These are phyloP conservation scores for Linnaemya vulpina DNA, from an alignment of 2,888 invertebrate genomes.

Conservation along the genomic window DNA sequence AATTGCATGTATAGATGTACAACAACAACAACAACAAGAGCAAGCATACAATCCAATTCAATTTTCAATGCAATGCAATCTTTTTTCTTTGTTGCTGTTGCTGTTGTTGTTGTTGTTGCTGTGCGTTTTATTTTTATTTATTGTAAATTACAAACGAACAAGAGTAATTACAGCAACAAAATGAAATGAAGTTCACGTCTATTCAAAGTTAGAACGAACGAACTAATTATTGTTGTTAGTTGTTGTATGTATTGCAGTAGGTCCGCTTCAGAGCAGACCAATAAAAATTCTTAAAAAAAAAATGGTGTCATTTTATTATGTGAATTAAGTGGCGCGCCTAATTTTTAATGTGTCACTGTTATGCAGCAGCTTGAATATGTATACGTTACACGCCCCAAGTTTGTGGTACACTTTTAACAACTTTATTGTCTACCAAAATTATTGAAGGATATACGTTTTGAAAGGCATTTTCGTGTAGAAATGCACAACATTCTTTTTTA, in stretches of 20 bases:
- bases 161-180: not conserved
- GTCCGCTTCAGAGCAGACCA: constrained; percentile 42
- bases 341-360: too few relatives aligned
- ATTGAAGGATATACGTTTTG: too few relatives aligned
- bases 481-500: too few relatives aligned
- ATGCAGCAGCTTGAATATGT: too few relatives aligned
- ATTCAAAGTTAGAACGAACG: constrained; percentile 18
- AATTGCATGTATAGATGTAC: constrained; percentile 11
- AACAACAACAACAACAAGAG: constrained; percentile 23
- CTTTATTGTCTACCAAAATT: too few relatives aligned
- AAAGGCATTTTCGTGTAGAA: too few relatives aligned
- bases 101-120: constrained; percentile 51
- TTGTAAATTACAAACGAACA: constrained; percentile 29
- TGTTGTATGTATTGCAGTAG: not conserved
- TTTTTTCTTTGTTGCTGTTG: too few relatives aligned
- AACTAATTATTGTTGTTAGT: constrained; percentile 10
- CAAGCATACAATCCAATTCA: constrained; percentile 58
- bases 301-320: not conserved
- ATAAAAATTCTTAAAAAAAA: not conserved
- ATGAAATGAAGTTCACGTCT: constrained; percentile 19
- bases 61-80: constrained; percentile 64
- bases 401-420: too few relatives aligned
- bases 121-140: constrained; percentile 40
- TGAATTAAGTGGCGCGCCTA: not conserved
- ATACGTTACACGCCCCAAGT: too few relatives aligned